Evolutionary conservation across 2,113 vertebrate species (phyloP), one percentile per base, ranked within the genome.

Genomic region (Lycaon pictus): DNA sequence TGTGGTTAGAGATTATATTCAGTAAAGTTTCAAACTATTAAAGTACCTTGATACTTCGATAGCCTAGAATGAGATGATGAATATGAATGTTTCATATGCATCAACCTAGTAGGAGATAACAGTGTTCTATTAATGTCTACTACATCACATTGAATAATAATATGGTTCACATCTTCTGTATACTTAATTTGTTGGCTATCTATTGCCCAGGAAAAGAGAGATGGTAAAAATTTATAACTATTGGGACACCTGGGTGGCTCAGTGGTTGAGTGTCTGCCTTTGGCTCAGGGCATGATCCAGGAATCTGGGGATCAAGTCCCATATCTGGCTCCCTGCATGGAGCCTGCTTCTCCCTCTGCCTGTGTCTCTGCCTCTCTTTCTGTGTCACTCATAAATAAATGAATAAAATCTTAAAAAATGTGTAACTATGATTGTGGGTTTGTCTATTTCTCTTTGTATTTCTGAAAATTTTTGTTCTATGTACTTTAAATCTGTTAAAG

Each of bases 371-470:
- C 37, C 4, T 43, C 37, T 43, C 37, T 43, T 35, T 35, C 43
- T 43, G 43, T 43, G 5, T 43, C 43, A 43, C 43, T 43, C 43
- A 43, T 43, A 43, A 43, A 43, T 43, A 43, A 43, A 43, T 43
- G 43, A 43, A 43, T 43, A 43, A 5, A 43, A 43, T 43, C 43
- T 43, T 43, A 5, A 43, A 43, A 43, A 43, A 43, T 43, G 43
- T 22, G 1, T 8, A 72, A 32, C 13, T 63, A 6, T 43, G 43
- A 53, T 5, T 63, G 7, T 92, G 48, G 17, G 60, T 80, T 88
- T 94, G 20, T 94, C 27, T 74, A 53, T 92, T 91, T 79, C 11
- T 43, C 3, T 96, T 72, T 29, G 16, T 84, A 51, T 84, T 91
- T 72, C 17, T 88, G 55, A 77, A 51, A 79, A 80, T 6, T 58